Evolutionary conservation across 2,888 invertebrate genomes (phyloP).

Genomic region (Yponomeuta evonymella): DNA sequence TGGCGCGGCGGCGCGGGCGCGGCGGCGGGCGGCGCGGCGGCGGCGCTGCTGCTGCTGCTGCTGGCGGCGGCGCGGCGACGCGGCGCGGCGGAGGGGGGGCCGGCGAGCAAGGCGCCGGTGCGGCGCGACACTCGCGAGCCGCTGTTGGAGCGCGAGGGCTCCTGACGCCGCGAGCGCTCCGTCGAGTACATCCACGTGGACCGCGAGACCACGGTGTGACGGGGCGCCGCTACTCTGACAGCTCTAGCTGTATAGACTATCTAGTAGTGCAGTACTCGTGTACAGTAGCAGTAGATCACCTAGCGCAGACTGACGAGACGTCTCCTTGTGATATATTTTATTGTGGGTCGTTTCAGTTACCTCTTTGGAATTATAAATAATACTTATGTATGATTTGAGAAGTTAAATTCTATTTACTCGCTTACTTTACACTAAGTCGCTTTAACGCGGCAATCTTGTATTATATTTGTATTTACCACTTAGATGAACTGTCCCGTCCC

Average conservation of each 20-base stretch:
- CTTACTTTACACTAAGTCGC: too few species aligned
- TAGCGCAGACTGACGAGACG: neutral
- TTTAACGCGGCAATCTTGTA: conserved; percentile 7
- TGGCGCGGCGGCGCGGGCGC: conserved; percentile 74
- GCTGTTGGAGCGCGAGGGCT: conserved; percentile 75
- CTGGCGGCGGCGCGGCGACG: conserved; percentile 21
- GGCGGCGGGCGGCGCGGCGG: conserved; percentile 77
- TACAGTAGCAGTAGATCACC: neutral
- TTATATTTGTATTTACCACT: conserved; percentile 19
- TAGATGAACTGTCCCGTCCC: conserved; percentile 68
- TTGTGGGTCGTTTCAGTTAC: neutral
- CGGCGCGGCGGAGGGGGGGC: conserved; percentile 69
- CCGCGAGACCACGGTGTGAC: conserved; percentile 94
- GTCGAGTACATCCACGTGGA: conserved; percentile 96
- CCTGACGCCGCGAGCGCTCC: conserved; percentile 93
- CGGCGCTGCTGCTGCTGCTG: conserved; percentile 44
- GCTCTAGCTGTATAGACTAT: neutral
- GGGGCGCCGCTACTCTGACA: conserved; percentile 39
- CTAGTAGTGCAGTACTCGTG: neutral
- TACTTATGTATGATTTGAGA: too few species aligned
- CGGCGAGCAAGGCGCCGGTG: conserved; percentile 57
- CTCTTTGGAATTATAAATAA: neutral
- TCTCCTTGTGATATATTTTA: conserved; percentile 10
- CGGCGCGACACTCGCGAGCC: conserved; percentile 82
- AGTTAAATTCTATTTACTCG: too few species aligned